A percentile compares a stretch with the other conserved stretches of the same genome.
Evolutionary conservation across 2,888 invertebrate genomes (phyloP).

Genomic region (Stenchaetothrips biformis): DNA sequence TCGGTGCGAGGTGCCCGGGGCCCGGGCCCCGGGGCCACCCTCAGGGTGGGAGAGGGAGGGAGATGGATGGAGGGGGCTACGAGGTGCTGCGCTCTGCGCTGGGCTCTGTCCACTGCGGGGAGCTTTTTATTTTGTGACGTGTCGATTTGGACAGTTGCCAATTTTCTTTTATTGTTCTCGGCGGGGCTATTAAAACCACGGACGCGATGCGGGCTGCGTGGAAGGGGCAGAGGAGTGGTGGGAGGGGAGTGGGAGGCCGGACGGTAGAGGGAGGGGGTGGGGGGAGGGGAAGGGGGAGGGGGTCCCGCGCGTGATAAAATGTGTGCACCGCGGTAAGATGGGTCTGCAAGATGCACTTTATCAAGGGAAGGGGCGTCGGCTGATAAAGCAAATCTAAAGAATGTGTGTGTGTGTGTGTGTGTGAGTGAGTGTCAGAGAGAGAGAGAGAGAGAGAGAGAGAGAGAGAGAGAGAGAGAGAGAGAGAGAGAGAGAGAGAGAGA

Average conservation of each 20-base stretch:
- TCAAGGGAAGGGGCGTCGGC: too few species aligned
- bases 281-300: background rate
- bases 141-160: constrained; percentile 11
- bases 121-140: constrained; percentile 11
- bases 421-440: background rate
- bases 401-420: too few species aligned
- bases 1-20: too few species aligned
- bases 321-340: too few species aligned
- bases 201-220: background rate
- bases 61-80: background rate
- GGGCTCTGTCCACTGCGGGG: background rate
- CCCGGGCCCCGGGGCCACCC: background rate
- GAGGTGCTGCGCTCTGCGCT: background rate
- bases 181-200: constrained; percentile 18
- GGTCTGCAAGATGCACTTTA: too few species aligned
- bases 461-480: too few species aligned
- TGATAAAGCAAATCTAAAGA: too few species aligned
- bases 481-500: too few species aligned
- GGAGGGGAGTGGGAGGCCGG: background rate
- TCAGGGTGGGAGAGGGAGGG: background rate
- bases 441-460: background rate
- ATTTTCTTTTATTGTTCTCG: constrained; percentile 21
- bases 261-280: background rate
- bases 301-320: too few species aligned
- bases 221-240: background rate